Percentiles rank a stretch among this genome's conserved stretches.
Conservation (phyloP, 2,888 invertebrate species). For the Ferdinandea cuprea region DNA sequence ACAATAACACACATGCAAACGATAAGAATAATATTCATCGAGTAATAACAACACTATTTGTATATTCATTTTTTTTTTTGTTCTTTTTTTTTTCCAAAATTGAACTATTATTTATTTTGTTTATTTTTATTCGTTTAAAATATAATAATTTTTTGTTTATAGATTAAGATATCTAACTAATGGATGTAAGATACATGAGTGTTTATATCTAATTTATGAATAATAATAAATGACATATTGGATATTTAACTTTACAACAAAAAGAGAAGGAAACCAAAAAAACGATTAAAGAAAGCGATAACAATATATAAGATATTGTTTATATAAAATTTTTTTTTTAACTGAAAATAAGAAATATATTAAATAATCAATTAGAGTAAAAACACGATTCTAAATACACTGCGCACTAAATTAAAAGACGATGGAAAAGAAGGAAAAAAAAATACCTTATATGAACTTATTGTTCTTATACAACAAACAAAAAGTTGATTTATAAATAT, state of each 20-base stretch:
- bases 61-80: conserved; percentile 8
- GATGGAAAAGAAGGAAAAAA: no score
- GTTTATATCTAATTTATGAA: conserved; percentile 49
- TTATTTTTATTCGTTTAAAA: conserved; percentile 51
- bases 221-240: conserved; percentile 38
- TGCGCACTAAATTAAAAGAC: conserved; percentile 36
- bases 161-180: conserved; percentile 21
- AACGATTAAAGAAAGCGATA: conserved; percentile 39
- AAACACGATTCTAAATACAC: conserved; percentile 41
- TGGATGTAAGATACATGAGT: conserved; percentile 45
- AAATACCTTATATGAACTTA: conserved; percentile 1
- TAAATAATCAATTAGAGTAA: conserved; percentile 7
- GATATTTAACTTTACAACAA: conserved; percentile 35
- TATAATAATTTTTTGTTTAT: conserved; percentile 31
- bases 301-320: conserved; percentile 49
- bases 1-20: conserved; percentile 33
- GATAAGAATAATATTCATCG: conserved; percentile 15
- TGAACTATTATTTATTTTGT: conserved; percentile 16
- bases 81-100: conserved; percentile 25
- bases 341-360: conserved; percentile 17
- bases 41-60: conserved; percentile 26
- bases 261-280: no score
- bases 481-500: conserved; percentile 39
- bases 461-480: conserved; percentile 46
- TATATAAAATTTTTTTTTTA: conserved; percentile 34